Percentiles rank a stretch among this genome's conserved stretches.
phyloP scores from a whole-genome alignment of 2,113 vertebrate genomes.

The Sinocyclocheilus anophthalmus region DNA sequence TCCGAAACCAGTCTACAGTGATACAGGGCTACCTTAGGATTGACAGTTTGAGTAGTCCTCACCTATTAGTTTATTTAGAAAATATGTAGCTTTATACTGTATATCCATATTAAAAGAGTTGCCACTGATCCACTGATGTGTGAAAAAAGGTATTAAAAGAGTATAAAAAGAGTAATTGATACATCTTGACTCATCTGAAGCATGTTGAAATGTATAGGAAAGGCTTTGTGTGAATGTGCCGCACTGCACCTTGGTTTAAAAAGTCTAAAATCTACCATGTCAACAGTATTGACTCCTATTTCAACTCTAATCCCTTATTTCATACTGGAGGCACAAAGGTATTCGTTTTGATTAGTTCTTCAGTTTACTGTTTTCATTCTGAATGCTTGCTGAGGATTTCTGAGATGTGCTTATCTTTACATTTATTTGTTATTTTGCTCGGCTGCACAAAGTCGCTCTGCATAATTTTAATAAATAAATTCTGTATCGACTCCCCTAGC shows the following conservation, averaged over 20 bases:
- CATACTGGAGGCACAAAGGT: conserved; percentile 10
- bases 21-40: too few relatives aligned
- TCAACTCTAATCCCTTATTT: conserved; percentile 2
- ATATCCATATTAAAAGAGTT: not conserved
- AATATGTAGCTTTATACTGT: not conserved
- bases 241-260: not conserved
- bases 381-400: not conserved
- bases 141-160: not conserved
- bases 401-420: conserved; percentile 13
- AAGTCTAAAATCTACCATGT: not conserved
- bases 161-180: not conserved
- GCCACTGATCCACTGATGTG: not conserved
- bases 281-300: conserved; percentile 11
- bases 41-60: too few relatives aligned
- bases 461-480: not conserved
- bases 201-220: not conserved
- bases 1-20: not conserved
- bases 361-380: not conserved
- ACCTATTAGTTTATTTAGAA: too few relatives aligned
- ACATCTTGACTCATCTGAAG: not conserved
- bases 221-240: not conserved
- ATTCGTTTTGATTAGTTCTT: conserved; percentile 24
- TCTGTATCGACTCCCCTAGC: not conserved
- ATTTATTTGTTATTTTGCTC: conserved; percentile 1
- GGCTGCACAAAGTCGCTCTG: not conserved